Conservation (phyloP, 1,140 invertebrate genomes). For the Ladona fulva region DNA sequence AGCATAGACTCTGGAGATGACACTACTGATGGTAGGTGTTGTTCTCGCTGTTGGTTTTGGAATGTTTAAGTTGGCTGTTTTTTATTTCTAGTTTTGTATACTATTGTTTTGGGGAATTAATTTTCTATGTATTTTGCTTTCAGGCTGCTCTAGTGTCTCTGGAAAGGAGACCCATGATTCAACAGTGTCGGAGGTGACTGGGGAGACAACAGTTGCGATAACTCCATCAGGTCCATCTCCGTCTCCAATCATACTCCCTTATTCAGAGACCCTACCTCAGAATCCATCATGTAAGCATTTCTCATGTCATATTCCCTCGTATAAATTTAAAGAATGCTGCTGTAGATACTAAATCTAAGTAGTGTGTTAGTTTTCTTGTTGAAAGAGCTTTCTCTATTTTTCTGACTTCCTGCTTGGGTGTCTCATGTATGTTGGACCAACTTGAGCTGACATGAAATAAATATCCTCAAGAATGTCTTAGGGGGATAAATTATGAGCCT, state of each 20-base stretch:
- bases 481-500: too few species aligned
- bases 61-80: too few species aligned
- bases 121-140: background rate
- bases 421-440: too few species aligned
- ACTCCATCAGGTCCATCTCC: conserved; percentile 34
- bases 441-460: too few species aligned
- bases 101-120: too few species aligned
- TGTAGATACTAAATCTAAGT: too few species aligned
- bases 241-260: background rate
- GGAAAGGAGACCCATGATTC: conserved; percentile 26
- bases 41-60: too few species aligned
- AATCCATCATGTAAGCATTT: conserved; percentile 21
- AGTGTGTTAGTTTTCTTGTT: background rate
- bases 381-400: background rate
- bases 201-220: conserved; percentile 37
- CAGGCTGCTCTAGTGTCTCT: background rate
- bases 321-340: too few species aligned
- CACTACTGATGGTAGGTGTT: background rate
- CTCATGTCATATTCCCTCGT: too few species aligned
- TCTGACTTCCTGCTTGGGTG: too few species aligned
- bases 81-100: too few species aligned
- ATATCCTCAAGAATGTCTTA: too few species aligned
- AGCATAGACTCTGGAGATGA: background rate
- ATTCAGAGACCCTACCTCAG: background rate
- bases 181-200: conserved; percentile 35